These are phyloP conservation scores for Margaritifera margaritifera DNA, from an alignment of 2,888 invertebrate species.

Conservation along the genomic window DNA sequence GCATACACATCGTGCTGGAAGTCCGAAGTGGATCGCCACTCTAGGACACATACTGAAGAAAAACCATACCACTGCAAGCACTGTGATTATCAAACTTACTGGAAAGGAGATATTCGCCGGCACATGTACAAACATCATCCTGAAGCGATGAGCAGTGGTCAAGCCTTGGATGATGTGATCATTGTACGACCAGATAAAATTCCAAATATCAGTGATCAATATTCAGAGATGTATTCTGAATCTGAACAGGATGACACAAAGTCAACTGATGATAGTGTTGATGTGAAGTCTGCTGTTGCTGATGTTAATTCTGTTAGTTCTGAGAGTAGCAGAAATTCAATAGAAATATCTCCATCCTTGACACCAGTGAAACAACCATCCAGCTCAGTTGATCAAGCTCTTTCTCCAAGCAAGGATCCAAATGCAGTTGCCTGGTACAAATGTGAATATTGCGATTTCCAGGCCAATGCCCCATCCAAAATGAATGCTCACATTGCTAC, in stretches of 20 bases:
- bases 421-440: constrained; percentile 24
- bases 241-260: not conserved
- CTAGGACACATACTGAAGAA: constrained; percentile 71
- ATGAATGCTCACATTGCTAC: constrained; percentile 67
- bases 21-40: constrained; percentile 74
- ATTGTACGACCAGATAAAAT: constrained; percentile 25
- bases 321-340: too few relatives aligned
- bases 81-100: constrained; percentile 74
- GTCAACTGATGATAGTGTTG: not conserved
- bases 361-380: not conserved
- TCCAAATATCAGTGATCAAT: not conserved
- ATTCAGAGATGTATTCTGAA: constrained; percentile 10
- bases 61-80: constrained; percentile 74
- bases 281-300: not conserved
- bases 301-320: not conserved
- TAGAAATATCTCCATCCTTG: too few relatives aligned
- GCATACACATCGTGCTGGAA: constrained; percentile 71
- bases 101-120: constrained; percentile 75
- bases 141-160: constrained; percentile 52
- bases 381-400: constrained; percentile 24
- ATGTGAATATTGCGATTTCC: constrained; percentile 57
- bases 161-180: constrained; percentile 52
- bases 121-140: constrained; percentile 74
- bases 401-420: constrained; percentile 39
- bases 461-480: constrained; percentile 61